Base-by-base conservation (phyloP, 2,797 vertebrate species). In the Platyrinchus mystaceus region DNA sequence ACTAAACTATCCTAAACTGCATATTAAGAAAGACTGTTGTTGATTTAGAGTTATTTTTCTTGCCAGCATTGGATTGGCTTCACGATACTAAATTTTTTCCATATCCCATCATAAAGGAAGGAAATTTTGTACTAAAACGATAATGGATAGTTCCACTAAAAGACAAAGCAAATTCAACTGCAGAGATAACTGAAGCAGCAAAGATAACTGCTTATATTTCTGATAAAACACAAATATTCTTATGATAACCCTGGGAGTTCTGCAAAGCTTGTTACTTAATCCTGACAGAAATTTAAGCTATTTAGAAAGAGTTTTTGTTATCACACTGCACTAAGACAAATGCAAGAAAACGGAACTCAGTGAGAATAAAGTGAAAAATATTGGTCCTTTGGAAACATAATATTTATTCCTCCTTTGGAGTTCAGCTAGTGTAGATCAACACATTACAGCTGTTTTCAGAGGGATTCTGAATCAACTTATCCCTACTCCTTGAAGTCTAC, bases 41-140 rank as follows among this genome's bases (percentile, higher is more conserved):
- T 93, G 83, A 89, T 96, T 93, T 91, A 90, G 83, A 63, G 63
- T 63, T 63, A 93, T 83, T 90, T 90, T 74, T 83, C 93, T 93
- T 95, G 91, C 95, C 93, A 96, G 75, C 32, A 43, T 3, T 93
- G 86, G 79, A 85, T 73, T 87, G 91, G 84, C 67, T 93, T 95
- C 49, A 84, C 2, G 12, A 76, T n/a, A 70, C 59, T 74, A 77
- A 70, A 93, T 94, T 90, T 93, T 96, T 96, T 95, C 95, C 93
- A 87, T 47, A 89, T 71, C 52, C 70, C 77, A 90, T 91, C 83
- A 94, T 85, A 94, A 94, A 87, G 63, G 86, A 91, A 91, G 86
- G 83, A 95, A 92, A 92, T 37, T 76, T 91, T 74, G 56, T 39
- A 79, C 80, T 90, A 47, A 94, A 93, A 94, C 34, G 83, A 96